Evolutionary conservation across 35 echinoderm and acorn worm species (phyloP).

Genomic region (Apostichopus japonicus): DNA sequence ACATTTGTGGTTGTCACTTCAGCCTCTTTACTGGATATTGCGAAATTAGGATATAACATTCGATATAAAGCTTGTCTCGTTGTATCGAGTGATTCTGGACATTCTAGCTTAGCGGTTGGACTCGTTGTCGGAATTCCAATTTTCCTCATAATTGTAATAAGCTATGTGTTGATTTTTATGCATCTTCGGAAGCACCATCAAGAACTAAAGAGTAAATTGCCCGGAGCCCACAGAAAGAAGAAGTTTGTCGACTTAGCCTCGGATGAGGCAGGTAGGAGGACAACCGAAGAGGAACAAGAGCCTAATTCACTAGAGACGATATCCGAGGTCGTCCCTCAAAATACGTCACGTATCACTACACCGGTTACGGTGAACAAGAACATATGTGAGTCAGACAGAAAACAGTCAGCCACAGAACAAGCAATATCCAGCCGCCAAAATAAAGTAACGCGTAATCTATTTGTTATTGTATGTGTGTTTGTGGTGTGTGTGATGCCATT

Average conservation of each 20-base stretch:
- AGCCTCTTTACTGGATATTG: background rate
- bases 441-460: constrained; percentile 24
- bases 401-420: background rate
- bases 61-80: background rate
- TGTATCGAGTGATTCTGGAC: background rate
- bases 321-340: background rate
- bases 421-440: background rate
- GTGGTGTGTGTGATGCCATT: constrained; percentile 17
- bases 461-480: constrained; percentile 15
- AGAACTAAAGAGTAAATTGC: background rate
- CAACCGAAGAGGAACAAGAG: background rate
- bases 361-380: background rate
- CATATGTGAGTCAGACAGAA: background rate
- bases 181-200: background rate
- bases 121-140: no score
- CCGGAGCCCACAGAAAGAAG: background rate
- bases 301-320: no score
- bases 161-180: no score
- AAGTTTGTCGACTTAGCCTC: background rate
- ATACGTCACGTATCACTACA: background rate
- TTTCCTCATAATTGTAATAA: no score
- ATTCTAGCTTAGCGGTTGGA: background rate
- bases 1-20: background rate
- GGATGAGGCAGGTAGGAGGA: background rate
- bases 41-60: background rate